Evolutionary conservation across 2,113 vertebrate genomes (phyloP), one percentile per base, ranked within the genome.

Genomic region (Passer montanus): DNA sequence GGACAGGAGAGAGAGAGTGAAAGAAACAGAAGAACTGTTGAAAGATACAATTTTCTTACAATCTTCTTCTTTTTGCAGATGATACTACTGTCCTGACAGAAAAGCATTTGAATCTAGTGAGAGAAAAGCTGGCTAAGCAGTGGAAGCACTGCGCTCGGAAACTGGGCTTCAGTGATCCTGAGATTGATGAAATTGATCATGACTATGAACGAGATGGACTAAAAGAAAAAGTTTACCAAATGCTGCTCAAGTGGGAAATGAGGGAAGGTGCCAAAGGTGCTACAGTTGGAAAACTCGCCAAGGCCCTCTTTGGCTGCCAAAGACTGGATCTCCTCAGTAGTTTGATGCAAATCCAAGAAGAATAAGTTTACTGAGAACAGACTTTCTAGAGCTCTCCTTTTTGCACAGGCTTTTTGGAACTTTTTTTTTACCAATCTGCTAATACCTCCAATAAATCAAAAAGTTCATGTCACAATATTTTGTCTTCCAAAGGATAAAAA

Each of bases 211-310:
- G 98, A 2, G 98, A 99, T 18, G 99, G 99, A 58, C 97, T 99
- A 13, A 98, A 98, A 6, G 99, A 99, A 94, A 99, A 99, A 94
- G 99, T 99, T 77, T 98, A 99, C 94, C 99, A 99, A 97, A 99
- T 98, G 98, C 97, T 99, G 82, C 98, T 98, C 24, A 98, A 94
- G 55, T 99, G 99, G 99, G 97, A 74, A 87, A 99, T 99, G 99
- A 98, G 98, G 92, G 98, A 99, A 88, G 99, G 99, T 64, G 97
- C 86, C 22, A 97, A 98, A 55, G 98, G 99, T 6, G 98, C 98
- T 62, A 99, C 98, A 0, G 93, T 99, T 47, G 99, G 99, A 27
- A 99, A 98, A 91, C 98, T 99, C 27, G 99, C 98, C 63, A 89
- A 6, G 21, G 99, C 99, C 2, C 98, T 99, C 22, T 87, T 97